Conservation (phyloP, 2,888 invertebrate genomes). For the Marasmarcha lunaedactyla region DNA sequence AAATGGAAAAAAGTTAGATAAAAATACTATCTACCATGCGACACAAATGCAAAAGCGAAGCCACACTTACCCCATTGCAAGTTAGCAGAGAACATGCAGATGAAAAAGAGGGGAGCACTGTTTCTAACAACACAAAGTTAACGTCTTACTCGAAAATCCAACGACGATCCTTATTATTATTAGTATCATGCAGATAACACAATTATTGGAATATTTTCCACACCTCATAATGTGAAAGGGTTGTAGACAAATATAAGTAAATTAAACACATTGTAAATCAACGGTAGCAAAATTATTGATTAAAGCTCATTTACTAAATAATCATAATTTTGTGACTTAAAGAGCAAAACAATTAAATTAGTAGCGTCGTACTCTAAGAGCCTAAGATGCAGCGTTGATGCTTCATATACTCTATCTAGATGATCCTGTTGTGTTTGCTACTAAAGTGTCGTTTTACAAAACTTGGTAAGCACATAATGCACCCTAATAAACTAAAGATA, state of each 20-base stretch:
- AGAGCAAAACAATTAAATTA: constrained; percentile 19
- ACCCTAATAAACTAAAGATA: constrained; percentile 21
- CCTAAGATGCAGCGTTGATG: constrained; percentile 30
- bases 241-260: background rate
- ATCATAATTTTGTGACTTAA: background rate
- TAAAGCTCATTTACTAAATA: constrained; percentile 33
- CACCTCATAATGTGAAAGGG: no score
- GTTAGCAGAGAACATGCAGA: constrained; percentile 41
- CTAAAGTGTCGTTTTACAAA: background rate
- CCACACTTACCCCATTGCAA: constrained; percentile 38
- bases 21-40: constrained; percentile 43
- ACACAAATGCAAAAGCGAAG: constrained; percentile 51
- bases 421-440: constrained; percentile 4
- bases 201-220: constrained; percentile 26
- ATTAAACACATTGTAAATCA: constrained; percentile 39
- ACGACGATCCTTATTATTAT: constrained; percentile 57
- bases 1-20: constrained; percentile 24
- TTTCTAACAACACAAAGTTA: constrained; percentile 26
- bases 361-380: constrained; percentile 61
- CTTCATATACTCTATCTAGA: constrained; percentile 19
- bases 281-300: constrained; percentile 58
- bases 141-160: constrained; percentile 65
- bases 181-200: constrained; percentile 41
- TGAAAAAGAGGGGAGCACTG: constrained; percentile 34
- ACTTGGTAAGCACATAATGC: constrained; percentile 28